A percentile compares a stretch with the other conserved stretches of the same genome.
Conservation (phyloP, 2,113 vertebrate species). For the Chloebia gouldiae region DNA sequence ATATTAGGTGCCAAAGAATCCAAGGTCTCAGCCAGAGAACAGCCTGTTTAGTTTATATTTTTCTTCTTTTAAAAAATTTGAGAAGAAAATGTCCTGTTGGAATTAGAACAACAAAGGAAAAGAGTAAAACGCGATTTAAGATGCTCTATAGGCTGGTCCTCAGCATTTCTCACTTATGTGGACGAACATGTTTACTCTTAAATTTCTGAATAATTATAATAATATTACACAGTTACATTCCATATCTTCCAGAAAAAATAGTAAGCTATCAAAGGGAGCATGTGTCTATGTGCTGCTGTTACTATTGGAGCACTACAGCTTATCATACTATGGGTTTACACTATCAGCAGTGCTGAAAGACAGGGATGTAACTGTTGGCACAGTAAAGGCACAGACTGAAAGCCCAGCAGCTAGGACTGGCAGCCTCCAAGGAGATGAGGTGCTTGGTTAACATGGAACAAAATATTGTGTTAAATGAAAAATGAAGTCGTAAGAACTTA, state of each 20-base stretch:
- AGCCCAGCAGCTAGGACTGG: background rate
- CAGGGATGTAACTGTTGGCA: background rate
- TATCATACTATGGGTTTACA: background rate
- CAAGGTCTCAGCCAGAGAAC: conserved; percentile 45
- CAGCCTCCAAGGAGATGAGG: background rate
- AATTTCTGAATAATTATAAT: background rate
- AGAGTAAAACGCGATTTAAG: conserved; percentile 10
- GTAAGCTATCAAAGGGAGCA: background rate
- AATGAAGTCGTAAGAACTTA: background rate
- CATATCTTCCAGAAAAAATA: background rate
- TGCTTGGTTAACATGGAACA: background rate
- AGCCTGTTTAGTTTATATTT: conserved; percentile 36
- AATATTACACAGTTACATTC: background rate
- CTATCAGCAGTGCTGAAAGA: background rate
- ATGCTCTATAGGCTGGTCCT: background rate
- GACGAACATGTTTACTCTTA: background rate
- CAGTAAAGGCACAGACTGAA: background rate
- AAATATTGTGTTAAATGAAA: background rate
- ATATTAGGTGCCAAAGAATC: conserved; percentile 55
- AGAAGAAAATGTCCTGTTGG: background rate
- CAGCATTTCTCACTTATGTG: background rate
- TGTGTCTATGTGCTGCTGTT: background rate
- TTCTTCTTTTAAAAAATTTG: conserved; percentile 16
- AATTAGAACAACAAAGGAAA: background rate
- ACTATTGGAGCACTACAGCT: background rate